Evolutionary conservation across 2,888 invertebrate genomes (phyloP).

Genomic region (Leptinotarsa tumamoca): DNA sequence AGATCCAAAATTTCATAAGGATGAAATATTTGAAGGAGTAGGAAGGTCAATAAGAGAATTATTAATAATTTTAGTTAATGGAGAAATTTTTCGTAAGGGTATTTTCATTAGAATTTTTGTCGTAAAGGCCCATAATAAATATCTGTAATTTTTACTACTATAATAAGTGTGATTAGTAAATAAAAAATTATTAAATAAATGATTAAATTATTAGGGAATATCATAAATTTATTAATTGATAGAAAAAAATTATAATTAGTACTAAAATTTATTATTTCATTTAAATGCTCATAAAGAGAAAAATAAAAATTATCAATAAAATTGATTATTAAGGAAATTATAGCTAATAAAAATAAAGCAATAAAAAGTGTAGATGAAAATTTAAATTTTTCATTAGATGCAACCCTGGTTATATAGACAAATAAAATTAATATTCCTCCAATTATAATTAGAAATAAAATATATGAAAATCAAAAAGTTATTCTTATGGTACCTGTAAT

Average conservation of each 20-base stretch:
- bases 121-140: slow-evolving; percentile 71
- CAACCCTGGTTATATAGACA: slow-evolving; percentile 74
- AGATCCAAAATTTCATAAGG: slow-evolving; percentile 79
- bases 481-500: slow-evolving; percentile 67
- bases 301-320: slow-evolving; percentile 55
- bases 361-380: slow-evolving; percentile 56
- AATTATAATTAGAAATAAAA: slow-evolving; percentile 73
- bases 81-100: slow-evolving; percentile 67
- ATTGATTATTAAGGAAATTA: slow-evolving; percentile 58
- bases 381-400: slow-evolving; percentile 73
- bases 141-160: slow-evolving; percentile 72
- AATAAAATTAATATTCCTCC: slow-evolving; percentile 76
- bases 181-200: slow-evolving; percentile 71
- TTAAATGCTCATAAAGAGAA: slow-evolving; percentile 50
- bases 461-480: slow-evolving; percentile 73
- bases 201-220: slow-evolving; percentile 68
- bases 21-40: slow-evolving; percentile 72
- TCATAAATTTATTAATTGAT: slow-evolving; percentile 70
- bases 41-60: slow-evolving; percentile 73
- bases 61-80: slow-evolving; percentile 72
- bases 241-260: slow-evolving; percentile 42
- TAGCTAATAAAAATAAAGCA: slow-evolving; percentile 54
- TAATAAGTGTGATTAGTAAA: slow-evolving; percentile 72
- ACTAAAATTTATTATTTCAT: slow-evolving; percentile 46
- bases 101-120: slow-evolving; percentile 67